Evolutionary conservation across 2,888 invertebrate species (phyloP).

Genomic region (Synergus itoensis): DNA sequence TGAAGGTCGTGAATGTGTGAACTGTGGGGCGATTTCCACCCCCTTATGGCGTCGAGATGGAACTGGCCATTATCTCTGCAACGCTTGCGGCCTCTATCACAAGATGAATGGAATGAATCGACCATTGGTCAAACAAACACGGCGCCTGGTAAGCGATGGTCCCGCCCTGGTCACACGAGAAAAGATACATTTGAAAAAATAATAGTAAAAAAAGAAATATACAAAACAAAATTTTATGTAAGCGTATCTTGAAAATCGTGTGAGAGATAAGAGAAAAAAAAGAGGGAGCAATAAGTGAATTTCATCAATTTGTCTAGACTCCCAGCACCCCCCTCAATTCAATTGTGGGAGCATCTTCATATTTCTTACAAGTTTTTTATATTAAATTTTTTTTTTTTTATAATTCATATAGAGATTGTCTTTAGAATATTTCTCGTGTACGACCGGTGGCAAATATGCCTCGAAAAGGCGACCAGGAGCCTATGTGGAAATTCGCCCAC

Average conservation of each 20-base stretch:
- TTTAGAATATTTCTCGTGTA: constrained; percentile 53
- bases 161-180: constrained; percentile 49
- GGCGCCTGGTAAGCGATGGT: constrained; percentile 90
- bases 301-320: constrained; percentile 3
- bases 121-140: constrained; percentile 93
- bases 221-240: neutral
- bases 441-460: constrained; percentile 58
- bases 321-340: no score
- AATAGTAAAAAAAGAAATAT: neutral
- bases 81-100: constrained; percentile 99
- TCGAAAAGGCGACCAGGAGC: constrained; percentile 69
- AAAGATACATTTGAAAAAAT: neutral
- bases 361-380: neutral
- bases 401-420: neutral
- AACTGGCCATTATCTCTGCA: constrained; percentile 98
- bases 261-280: neutral
- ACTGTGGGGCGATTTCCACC: constrained; percentile 97
- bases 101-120: constrained; percentile 98
- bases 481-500: constrained; percentile 78
- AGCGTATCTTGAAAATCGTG: neutral
- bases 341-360: constrained; percentile 15
- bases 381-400: constrained; percentile 28
- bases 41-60: constrained; percentile 98
- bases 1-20: constrained; percentile 98
- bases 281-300: constrained; percentile 49